Evolutionary conservation across 2,797 vertebrate species (phyloP).

Genomic region (Ctenochaetus hawaiiensis): DNA sequence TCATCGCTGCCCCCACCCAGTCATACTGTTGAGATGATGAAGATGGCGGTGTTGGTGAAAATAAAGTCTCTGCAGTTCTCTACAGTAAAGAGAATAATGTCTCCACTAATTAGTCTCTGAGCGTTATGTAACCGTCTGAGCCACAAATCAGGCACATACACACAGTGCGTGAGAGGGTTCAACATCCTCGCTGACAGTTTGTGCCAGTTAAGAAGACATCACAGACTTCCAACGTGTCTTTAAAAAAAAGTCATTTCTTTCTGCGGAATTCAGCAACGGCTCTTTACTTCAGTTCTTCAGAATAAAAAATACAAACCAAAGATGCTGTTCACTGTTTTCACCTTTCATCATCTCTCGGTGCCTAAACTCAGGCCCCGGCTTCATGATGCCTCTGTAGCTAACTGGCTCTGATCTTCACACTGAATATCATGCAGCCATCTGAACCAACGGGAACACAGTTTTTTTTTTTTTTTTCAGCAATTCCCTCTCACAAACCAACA

Average conservation of each 20-base stretch:
- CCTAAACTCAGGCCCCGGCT: conserved; percentile 2
- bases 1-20: conserved; percentile 1
- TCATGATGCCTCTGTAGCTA: background rate
- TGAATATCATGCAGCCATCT: conserved; percentile 22
- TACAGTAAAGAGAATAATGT: conserved; percentile 28
- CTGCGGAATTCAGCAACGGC: background rate
- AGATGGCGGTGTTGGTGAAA: conserved; percentile 12
- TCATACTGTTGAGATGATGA: background rate
- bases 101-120: conserved; percentile 39
- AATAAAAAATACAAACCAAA: conserved; percentile 2
- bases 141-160: background rate
- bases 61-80: conserved; percentile 18
- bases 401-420: conserved; percentile 24
- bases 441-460: conserved; percentile 5
- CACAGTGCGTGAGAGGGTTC: background rate
- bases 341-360: conserved; percentile 23
- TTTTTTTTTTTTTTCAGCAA: background rate
- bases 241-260: background rate
- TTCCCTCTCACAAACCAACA: conserved; percentile 14
- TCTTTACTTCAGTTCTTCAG: conserved; percentile 13
- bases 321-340: background rate
- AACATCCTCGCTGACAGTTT: conserved; percentile 24
- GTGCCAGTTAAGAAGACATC: conserved; percentile 18
- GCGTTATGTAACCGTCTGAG: conserved; percentile 46
- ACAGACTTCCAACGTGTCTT: background rate